These are phyloP conservation scores for Saturnia japonica DNA, from an alignment of 2,888 invertebrate genomes.

Conservation along the genomic window DNA sequence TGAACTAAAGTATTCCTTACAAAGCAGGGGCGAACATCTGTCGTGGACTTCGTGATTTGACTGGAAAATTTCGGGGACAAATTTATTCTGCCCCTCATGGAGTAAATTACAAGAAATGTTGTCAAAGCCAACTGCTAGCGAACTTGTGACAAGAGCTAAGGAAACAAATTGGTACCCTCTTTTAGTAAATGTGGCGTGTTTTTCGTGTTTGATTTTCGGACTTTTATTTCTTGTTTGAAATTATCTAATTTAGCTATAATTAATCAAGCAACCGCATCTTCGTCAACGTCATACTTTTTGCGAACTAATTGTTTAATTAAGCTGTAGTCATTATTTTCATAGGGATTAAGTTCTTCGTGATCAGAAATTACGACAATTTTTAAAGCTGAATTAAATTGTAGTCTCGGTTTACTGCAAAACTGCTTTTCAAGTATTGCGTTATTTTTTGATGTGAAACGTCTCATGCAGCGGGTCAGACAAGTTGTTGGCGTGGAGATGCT, in stretches of 20 bases:
- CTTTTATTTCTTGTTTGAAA: not conserved
- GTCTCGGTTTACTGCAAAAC: not conserved
- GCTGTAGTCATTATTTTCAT: not conserved
- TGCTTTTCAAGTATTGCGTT: not conserved
- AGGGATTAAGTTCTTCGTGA: not conserved
- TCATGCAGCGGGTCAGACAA: no score
- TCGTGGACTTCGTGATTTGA: conserved; percentile 32
- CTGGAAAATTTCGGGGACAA: conserved; percentile 47
- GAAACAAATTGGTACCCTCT: conserved; percentile 6
- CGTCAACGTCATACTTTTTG: not conserved
- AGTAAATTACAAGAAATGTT: conserved; percentile 75
- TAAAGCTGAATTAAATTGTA: not conserved
- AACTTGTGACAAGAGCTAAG: conserved; percentile 13
- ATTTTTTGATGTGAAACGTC: no score
- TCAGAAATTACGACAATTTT: not conserved
- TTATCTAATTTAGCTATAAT: not conserved
- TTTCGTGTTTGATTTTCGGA: not conserved
- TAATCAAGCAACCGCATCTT: not conserved
- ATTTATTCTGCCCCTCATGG: conserved; percentile 67
- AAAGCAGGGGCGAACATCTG: conserved; percentile 28
- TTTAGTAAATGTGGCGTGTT: conserved; percentile 2
- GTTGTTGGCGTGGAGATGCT: no score
- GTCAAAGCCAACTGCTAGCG: conserved; percentile 40
- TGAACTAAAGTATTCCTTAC: not conserved
- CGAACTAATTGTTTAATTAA: not conserved